Evolutionary conservation across 1,140 invertebrate genomes (phyloP).

Genomic region (Leptopilina boulardi): DNA sequence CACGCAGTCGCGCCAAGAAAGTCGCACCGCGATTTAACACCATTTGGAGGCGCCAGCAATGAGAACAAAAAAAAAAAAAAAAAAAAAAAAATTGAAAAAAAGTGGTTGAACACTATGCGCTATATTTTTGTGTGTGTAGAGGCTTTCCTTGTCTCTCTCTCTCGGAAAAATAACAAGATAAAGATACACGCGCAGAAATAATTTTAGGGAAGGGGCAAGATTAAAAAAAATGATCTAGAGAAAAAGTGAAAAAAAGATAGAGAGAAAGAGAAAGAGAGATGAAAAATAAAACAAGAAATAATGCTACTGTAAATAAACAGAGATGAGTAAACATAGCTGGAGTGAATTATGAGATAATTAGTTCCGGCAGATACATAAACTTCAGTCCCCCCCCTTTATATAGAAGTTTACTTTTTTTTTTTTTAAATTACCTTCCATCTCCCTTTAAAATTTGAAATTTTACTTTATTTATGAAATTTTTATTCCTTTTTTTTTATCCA

Average conservation of each 20-base stretch:
- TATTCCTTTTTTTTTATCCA: too few relatives aligned
- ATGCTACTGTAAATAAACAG: constrained; percentile 52
- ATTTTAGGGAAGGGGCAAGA: not conserved
- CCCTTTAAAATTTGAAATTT: too few relatives aligned
- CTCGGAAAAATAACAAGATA: constrained; percentile 19
- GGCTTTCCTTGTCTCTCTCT: not conserved
- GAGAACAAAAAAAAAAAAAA: not conserved
- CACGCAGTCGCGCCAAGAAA: constrained; percentile 47
- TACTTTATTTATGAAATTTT: too few relatives aligned
- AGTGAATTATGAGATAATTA: constrained; percentile 70
- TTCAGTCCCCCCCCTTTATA: not conserved
- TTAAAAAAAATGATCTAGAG: constrained; percentile 14
- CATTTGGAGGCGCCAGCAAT: constrained; percentile 23
- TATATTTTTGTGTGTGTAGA: not conserved
- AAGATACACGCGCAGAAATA: too few relatives aligned
- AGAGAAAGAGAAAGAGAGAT: constrained; percentile 25
- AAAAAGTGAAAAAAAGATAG: not conserved
- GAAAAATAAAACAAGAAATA: constrained; percentile 44
- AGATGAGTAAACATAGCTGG: constrained; percentile 54
- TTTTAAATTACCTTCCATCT: not conserved
- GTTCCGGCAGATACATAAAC: constrained; percentile 68
- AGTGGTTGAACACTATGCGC: not conserved
- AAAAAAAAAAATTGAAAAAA: too few relatives aligned
- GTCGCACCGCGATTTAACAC: constrained; percentile 33
- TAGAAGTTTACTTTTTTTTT: not conserved